These are phyloP conservation scores for Athalia rosae DNA, from an alignment of 2,888 invertebrate genomes.

Conservation along the genomic window DNA sequence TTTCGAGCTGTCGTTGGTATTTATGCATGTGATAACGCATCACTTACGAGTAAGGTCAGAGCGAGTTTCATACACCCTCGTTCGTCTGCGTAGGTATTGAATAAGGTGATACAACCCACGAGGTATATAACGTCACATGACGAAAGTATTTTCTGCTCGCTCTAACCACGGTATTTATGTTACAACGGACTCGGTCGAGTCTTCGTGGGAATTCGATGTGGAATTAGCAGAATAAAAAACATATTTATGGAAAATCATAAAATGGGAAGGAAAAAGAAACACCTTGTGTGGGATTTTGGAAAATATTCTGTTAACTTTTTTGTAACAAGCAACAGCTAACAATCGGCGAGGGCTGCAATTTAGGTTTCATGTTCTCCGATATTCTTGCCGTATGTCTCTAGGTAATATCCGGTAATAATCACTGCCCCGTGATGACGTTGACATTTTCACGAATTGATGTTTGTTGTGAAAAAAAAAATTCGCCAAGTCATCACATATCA, in stretches of 20 bases:
- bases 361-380: constrained; percentile 58
- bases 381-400: not conserved
- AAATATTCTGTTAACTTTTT: constrained; percentile 18
- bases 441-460: not conserved
- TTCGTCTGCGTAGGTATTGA: not conserved
- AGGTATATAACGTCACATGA: no score
- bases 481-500: constrained; percentile 26
- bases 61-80: constrained; percentile 2
- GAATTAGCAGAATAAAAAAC: not conserved
- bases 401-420: constrained; percentile 13
- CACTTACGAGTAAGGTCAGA: constrained; percentile 11
- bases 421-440: not conserved
- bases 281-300: not conserved
- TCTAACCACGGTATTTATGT: constrained; percentile 3
- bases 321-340: constrained; percentile 69
- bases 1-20: constrained; percentile 34
- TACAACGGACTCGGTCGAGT: no score
- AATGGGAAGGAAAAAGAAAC: not conserved
- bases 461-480: not conserved
- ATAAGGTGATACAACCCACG: not conserved
- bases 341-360: constrained; percentile 72
- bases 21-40: constrained; percentile 33
- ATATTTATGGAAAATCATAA: not conserved
- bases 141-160: not conserved
- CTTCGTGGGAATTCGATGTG: no score